Evolutionary conservation across 1,140 invertebrate genomes (phyloP).

Genomic region (Drosophila varians): DNA sequence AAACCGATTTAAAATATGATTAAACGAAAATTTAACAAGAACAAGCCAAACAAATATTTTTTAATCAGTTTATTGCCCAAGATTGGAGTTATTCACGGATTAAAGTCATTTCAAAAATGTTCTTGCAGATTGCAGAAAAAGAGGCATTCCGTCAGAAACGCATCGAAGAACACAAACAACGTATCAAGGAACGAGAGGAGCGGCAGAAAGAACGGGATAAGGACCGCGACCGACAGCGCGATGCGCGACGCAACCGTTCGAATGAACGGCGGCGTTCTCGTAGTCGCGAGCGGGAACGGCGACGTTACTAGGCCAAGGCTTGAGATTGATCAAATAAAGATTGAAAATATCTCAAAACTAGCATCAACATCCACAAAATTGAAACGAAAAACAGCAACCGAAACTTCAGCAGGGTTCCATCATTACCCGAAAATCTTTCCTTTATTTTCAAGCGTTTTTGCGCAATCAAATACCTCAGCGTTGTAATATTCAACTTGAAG

Average conservation of each 20-base stretch:
- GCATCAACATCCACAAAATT: slow-evolving; percentile 21
- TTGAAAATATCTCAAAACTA: slow-evolving; percentile 50
- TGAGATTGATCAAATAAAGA: slow-evolving; percentile 56
- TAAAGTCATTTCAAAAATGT: neutral
- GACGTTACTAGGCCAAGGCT: slow-evolving; percentile 75
- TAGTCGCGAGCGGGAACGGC: slow-evolving; percentile 74
- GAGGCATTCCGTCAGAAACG: slow-evolving; percentile 93
- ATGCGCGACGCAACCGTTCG: slow-evolving; percentile 69
- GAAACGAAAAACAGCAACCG: slow-evolving; percentile 36
- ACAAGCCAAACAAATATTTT: too few relatives aligned
- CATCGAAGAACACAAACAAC: slow-evolving; percentile 93
- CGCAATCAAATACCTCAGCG: slow-evolving; percentile 26
- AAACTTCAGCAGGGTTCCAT: slow-evolving; percentile 32
- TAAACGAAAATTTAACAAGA: too few relatives aligned
- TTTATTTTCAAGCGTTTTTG: slow-evolving; percentile 27
- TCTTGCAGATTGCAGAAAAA: slow-evolving; percentile 90
- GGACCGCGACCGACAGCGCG: slow-evolving; percentile 64
- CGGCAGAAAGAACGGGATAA: slow-evolving; percentile 83
- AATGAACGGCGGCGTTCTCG: slow-evolving; percentile 74
- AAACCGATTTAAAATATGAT: neutral
- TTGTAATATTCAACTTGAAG: slow-evolving; percentile 67
- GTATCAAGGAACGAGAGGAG: slow-evolving; percentile 84
- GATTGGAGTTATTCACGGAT: neutral
- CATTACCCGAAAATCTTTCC: slow-evolving; percentile 5
- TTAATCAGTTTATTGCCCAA: too few relatives aligned